Base-by-base conservation (phyloP, 2,113 vertebrate species). In the Mesitornis unicolor region DNA sequence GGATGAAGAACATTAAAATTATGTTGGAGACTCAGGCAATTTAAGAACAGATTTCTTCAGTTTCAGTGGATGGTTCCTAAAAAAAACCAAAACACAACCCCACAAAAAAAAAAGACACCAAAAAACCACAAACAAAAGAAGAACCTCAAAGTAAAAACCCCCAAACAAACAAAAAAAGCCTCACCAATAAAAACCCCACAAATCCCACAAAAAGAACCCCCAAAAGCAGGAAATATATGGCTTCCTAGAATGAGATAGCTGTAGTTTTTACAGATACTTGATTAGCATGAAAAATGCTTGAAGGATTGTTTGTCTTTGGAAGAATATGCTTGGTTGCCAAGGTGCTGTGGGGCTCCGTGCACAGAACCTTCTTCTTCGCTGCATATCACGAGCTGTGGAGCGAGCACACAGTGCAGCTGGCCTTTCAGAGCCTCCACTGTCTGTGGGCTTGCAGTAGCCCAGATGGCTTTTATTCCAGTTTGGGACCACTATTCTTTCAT, bases 381-480 rank as follows among this genome's bases (percentile, higher is more conserved):
- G 19, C 1, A 0, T 36, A 3, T 21, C 22, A 13, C 22, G 13
- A 16, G 40, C 64, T 42, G 31, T 9, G 33, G 67, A 24, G 8
- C 5, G 61, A 35, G 56, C 0, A 0, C 29, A 9, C 10, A 1
- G 35, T 14, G n/a, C 28, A 19, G 51, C 51, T 47, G 56, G 28
- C 20, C 35, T 2, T 36, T 54, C 11, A 13, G 36, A 63, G 28
- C 53, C 70, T 26, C 28, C 9, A 2, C 25, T 8, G 28, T 11
- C 35, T 26, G 15, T 22, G 63, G 28, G 38, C 61, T 79, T 53
- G 29, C 47, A 51, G 60, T 53, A 45, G 47, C 35, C 65, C 16
- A 5, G 16, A 28, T 35, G 60, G 33, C 57, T 71, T 45, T 63
- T 67, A 4, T 16, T 70, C 63, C 33, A 42, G 6, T 35, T 40